Evolutionary conservation across 2,888 invertebrate genomes (phyloP).

Genomic region (Ichneumon xanthorius): DNA sequence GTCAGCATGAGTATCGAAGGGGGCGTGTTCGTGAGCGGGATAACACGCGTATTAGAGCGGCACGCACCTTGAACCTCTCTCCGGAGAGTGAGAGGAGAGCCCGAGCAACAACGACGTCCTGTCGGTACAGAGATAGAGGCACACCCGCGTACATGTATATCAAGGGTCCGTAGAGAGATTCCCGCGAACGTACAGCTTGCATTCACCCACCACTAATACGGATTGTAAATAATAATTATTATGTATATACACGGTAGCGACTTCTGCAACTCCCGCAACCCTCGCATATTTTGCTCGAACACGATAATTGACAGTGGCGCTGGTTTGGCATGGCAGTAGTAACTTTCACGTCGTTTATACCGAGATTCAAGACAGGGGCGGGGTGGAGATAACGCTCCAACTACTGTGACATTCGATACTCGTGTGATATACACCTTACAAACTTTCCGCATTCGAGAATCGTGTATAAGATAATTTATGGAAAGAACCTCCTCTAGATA

Average conservation of each 20-base stretch:
- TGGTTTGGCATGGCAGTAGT: conserved; percentile 44
- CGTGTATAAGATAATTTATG: not conserved
- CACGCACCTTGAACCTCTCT: conserved; percentile 65
- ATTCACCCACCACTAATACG: conserved; percentile 41
- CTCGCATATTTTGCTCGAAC: conserved; percentile 17
- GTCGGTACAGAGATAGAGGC: conserved; percentile 8
- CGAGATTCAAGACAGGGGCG: conserved; percentile 7
- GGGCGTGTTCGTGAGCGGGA: conserved; percentile 59
- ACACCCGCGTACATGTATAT: not conserved
- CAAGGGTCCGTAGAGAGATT: conserved; percentile 30
- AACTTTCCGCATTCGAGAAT: conserved; percentile 6
- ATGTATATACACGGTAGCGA: conserved; percentile 61
- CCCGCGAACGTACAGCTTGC: conserved; percentile 28
- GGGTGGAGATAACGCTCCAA: conserved; percentile 11
- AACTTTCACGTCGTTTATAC: conserved; percentile 47
- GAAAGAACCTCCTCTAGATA: no score
- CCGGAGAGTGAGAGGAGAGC: conserved; percentile 18
- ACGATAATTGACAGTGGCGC: conserved; percentile 58
- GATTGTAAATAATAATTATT: conserved; percentile 61
- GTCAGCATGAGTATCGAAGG: conserved; percentile 70
- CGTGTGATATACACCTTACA: conserved; percentile 17
- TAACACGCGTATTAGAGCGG: conserved; percentile 67
- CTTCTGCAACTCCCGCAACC: conserved; percentile 38
- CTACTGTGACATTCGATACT: conserved; percentile 22
- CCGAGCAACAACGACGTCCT: conserved; percentile 5